A percentile compares a stretch with the other conserved stretches of the same genome.
Conservation (phyloP, 2,888 invertebrate genomes). For the Rhingia campestris region DNA sequence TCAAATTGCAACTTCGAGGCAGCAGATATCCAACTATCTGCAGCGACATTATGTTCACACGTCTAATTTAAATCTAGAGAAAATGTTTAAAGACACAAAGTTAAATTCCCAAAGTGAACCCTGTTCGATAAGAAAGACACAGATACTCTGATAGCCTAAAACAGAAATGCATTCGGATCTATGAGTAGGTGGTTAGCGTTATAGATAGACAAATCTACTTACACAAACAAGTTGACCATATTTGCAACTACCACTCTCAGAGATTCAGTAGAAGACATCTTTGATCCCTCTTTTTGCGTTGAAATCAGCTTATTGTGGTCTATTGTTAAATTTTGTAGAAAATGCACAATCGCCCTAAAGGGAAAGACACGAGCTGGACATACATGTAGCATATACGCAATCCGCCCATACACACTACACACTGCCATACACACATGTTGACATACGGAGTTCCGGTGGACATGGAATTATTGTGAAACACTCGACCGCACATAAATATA, state of each 20-base stretch:
- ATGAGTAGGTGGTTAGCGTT: not conserved
- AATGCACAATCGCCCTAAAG: slow-evolving; percentile 64
- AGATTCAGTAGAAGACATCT: slow-evolving; percentile 35
- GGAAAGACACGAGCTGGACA: slow-evolving; percentile 29
- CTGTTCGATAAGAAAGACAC: not conserved
- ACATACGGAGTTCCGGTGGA: slow-evolving; percentile 67
- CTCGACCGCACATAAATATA: slow-evolving; percentile 68
- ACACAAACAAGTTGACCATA: slow-evolving; percentile 60
- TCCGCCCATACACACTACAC: slow-evolving; percentile 35
- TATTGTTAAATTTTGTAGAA: slow-evolving; percentile 71
- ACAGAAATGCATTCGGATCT: not conserved
- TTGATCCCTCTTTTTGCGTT: slow-evolving; percentile 49
- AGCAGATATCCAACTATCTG: slow-evolving; percentile 37
- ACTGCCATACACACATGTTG: slow-evolving; percentile 20
- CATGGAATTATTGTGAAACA: slow-evolving; percentile 73
- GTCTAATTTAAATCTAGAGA: slow-evolving; percentile 50
- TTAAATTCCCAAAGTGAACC: slow-evolving; percentile 14
- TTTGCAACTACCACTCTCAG: slow-evolving; percentile 41
- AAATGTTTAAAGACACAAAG: slow-evolving; percentile 31
- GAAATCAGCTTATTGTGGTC: slow-evolving; percentile 74
- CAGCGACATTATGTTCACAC: slow-evolving; percentile 23
- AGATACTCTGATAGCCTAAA: slow-evolving; percentile 8
- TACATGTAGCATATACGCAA: slow-evolving; percentile 15
- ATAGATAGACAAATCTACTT: slow-evolving; percentile 49
- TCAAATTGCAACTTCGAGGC: too few species aligned